Percentiles rank a stretch among this genome's conserved stretches.
Conservation (phyloP, 2,113 vertebrate species). For the Megalops atlanticus region DNA sequence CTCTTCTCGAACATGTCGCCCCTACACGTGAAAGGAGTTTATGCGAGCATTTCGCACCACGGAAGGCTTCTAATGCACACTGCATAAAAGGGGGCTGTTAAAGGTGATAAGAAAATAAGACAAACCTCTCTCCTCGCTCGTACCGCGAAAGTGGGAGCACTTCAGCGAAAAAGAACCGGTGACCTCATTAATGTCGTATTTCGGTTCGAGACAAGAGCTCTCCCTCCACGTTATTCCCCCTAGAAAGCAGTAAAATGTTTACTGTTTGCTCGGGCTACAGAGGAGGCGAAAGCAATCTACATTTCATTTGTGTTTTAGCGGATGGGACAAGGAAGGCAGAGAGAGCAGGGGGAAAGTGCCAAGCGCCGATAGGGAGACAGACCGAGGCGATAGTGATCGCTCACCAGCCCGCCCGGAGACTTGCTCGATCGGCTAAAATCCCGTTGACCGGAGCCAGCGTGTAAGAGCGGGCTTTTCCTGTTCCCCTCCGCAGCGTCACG, state of each 20-base stretch:
- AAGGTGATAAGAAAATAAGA: too few species aligned
- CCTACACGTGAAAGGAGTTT: neutral
- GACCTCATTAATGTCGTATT: neutral
- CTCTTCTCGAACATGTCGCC: neutral
- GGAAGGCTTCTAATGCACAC: neutral
- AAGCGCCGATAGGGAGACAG: neutral
- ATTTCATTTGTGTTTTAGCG: neutral
- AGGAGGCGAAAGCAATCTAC: neutral
- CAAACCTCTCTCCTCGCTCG: too few species aligned
- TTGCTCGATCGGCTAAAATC: neutral
- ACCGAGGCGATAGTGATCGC: neutral
- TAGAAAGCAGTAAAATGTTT: neutral
- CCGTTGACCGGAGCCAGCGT: neutral
- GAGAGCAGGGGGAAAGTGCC: neutral
- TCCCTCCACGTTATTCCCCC: neutral
- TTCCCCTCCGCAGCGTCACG: too few species aligned
- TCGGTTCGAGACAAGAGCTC: neutral
- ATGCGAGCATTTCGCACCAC: neutral
- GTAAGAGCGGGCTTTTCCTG: neutral
- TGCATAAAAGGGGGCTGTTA: neutral
- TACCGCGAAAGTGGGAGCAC: neutral
- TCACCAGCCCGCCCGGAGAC: neutral
- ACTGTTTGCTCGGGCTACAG: neutral
- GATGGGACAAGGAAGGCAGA: neutral
- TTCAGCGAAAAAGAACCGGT: neutral